Conservation (phyloP, 2,113 vertebrate genomes). For the Acrocephalus kingi region DNA sequence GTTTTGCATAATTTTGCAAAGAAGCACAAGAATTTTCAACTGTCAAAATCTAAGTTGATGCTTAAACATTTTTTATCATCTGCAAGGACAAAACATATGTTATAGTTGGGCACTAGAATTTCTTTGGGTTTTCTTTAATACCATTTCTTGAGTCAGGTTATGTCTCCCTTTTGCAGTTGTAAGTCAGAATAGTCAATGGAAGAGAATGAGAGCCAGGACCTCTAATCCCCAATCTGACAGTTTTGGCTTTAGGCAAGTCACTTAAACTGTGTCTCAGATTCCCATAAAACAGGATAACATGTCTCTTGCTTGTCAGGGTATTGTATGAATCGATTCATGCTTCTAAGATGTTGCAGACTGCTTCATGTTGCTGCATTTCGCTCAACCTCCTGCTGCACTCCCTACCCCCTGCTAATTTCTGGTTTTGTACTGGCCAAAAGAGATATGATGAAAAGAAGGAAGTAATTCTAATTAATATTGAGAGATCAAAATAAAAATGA, state of each 20-base stretch:
- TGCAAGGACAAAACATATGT: neutral
- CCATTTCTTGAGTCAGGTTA: neutral
- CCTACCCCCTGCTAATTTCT: neutral
- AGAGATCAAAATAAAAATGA: neutral
- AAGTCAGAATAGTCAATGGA: neutral
- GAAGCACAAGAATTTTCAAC: fast-evolving
- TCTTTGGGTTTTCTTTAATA: neutral
- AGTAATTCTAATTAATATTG: neutral
- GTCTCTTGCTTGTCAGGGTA: neutral
- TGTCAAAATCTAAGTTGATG: neutral
- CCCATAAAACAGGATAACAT: neutral
- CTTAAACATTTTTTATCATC: fast-evolving
- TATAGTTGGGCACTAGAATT: neutral
- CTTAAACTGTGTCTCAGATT: neutral
- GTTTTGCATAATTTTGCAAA: fast-evolving
- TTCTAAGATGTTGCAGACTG: neutral
- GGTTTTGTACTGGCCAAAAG: neutral
- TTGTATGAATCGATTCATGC: neutral
- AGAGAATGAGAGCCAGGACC: neutral
- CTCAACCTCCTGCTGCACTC: neutral
- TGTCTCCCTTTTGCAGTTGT: neutral
- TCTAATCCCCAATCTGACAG: neutral
- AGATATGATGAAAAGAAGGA: neutral
- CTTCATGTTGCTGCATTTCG: neutral
- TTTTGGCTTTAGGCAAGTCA: neutral